These are phyloP conservation scores for Eulemur coronatus DNA, from an alignment of 2,797 vertebrate genomes.

Conservation along the genomic window DNA sequence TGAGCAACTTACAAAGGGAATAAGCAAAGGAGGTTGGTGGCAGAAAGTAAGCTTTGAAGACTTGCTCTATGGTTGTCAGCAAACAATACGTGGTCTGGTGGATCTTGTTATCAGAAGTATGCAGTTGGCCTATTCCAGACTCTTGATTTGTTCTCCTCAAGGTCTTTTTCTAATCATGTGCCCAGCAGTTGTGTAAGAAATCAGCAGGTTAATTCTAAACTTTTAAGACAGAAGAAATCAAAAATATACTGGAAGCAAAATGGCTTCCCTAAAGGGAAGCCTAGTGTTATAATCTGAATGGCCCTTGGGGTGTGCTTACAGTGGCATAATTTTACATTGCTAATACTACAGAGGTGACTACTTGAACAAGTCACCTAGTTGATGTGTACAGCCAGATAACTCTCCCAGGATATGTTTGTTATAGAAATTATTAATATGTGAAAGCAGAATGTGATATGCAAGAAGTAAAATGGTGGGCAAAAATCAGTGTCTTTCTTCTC, in stretches of 20 bases:
- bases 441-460: not conserved
- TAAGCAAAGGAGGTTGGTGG: not conserved
- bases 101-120: not conserved
- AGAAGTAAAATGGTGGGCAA: not conserved
- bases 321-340: not conserved
- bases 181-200: not conserved
- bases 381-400: not conserved
- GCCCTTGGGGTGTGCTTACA: not conserved
- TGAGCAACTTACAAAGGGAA: not conserved
- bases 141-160: not conserved
- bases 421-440: not conserved
- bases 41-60: not conserved
- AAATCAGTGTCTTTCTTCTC: not conserved
- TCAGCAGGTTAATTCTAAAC: not conserved
- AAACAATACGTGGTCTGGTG: not conserved
- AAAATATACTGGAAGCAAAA: not conserved
- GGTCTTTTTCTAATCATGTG: not conserved
- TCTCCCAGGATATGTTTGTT: not conserved
- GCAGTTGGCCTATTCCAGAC: not conserved
- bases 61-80: not conserved
- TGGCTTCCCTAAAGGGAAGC: not conserved
- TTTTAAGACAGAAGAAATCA: not conserved
- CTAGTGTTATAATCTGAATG: not conserved
- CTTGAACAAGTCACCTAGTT: not conserved
- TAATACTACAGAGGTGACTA: not conserved